Percentiles rank a stretch among this genome's conserved stretches.
Evolutionary conservation across 2,113 vertebrate genomes (phyloP).

Genomic region (Anser brachyrhynchus): DNA sequence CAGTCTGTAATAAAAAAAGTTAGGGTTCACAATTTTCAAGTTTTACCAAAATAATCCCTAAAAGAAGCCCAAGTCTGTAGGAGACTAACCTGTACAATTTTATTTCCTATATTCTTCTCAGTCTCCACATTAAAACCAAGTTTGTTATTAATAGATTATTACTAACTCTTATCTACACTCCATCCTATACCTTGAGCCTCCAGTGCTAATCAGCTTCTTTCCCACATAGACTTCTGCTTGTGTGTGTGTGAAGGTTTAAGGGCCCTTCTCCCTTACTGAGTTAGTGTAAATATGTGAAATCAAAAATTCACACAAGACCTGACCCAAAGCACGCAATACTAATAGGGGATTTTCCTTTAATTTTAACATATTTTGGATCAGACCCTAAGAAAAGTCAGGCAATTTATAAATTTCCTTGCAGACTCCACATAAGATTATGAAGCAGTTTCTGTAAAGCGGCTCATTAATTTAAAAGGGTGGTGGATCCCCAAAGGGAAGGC

Average conservation of each 20-base stretch:
- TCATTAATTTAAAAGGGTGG: conserved; percentile 64
- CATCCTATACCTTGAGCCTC: neutral
- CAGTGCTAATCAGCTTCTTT: neutral
- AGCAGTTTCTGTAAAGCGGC: conserved; percentile 29
- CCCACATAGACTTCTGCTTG: neutral
- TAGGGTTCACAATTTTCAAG: neutral
- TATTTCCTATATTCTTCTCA: neutral
- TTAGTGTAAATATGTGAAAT: neutral
- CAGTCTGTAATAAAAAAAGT: neutral
- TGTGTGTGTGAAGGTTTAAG: neutral
- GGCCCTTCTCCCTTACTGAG: neutral
- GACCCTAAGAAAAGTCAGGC: neutral
- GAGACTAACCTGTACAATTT: neutral
- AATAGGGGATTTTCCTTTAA: neutral
- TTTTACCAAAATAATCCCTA: neutral
- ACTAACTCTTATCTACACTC: neutral
- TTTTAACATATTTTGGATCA: conserved; percentile 6
- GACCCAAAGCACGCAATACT: neutral
- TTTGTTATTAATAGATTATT: neutral
- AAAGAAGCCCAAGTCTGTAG: neutral
- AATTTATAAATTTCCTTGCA: conserved; percentile 51
- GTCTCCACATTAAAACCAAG: conserved; percentile 15
- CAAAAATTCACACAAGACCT: neutral
- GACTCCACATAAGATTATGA: conserved; percentile 40
- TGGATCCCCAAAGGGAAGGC: conserved; percentile 60